Conservation (phyloP, 2,888 invertebrate species). For the Lycophotia porphyrea region DNA sequence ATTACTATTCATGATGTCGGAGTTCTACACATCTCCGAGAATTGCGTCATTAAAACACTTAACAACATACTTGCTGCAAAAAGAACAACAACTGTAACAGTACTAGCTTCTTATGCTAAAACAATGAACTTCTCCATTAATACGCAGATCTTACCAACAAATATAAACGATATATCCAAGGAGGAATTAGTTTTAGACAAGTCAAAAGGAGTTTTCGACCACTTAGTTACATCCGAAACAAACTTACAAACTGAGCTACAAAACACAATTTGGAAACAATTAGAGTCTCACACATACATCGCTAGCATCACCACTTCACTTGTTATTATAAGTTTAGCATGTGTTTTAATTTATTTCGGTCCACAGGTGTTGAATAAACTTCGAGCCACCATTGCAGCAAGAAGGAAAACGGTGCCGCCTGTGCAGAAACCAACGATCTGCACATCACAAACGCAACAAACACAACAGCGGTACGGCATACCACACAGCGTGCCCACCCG, state of each 20-base stretch:
- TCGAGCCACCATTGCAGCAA: conserved; percentile 1
- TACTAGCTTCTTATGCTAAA: too few species aligned
- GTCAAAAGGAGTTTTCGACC: background rate
- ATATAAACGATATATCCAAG: too few species aligned
- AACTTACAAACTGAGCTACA: too few species aligned
- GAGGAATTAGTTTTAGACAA: background rate
- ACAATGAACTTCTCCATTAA: too few species aligned
- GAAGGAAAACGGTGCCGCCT: background rate
- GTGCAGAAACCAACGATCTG: too few species aligned
- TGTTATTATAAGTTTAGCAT: background rate
- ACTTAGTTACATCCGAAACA: too few species aligned
- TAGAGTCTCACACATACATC: background rate
- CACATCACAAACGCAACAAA: too few species aligned
- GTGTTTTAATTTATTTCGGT: conserved; percentile 1
- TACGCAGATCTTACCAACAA: too few species aligned
- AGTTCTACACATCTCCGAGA: background rate
- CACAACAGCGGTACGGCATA: too few species aligned
- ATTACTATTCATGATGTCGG: background rate
- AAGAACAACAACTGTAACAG: too few species aligned
- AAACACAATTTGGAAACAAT: background rate
- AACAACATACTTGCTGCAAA: background rate
- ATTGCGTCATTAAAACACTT: background rate
- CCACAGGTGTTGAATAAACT: background rate
- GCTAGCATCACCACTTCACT: background rate
- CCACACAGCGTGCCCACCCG: too few species aligned